A percentile compares a stretch with the other conserved stretches of the same genome.
These are phyloP conservation scores for Squalus acanthias DNA, from an alignment of 2,797 vertebrate genomes.

Conservation along the genomic window DNA sequence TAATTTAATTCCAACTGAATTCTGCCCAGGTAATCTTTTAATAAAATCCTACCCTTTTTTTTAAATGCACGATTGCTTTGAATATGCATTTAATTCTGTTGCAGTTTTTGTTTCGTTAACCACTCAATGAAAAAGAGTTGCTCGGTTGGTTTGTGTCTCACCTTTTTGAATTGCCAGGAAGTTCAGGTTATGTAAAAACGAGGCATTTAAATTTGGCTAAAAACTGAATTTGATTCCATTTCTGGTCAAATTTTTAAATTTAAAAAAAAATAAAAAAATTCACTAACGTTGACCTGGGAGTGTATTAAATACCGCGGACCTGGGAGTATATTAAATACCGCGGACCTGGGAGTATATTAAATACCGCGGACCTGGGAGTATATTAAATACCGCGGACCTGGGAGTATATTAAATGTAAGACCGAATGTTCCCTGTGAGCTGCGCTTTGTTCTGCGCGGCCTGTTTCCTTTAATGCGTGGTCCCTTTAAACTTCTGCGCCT, in stretches of 20 bases:
- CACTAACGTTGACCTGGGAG: background rate
- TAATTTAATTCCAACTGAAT: background rate
- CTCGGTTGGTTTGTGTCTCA: background rate
- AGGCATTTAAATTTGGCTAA: background rate
- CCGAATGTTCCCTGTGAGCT: no score
- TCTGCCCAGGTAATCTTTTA: background rate
- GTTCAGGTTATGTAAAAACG: background rate
- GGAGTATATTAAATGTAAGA: no score
- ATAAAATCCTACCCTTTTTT: background rate
- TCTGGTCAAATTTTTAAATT: background rate
- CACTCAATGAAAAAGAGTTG: background rate
- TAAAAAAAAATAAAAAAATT: background rate
- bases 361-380: background rate
- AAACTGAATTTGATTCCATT: background rate
- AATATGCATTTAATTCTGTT: background rate
- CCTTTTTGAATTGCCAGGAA: background rate
- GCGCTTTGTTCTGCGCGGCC: no score
- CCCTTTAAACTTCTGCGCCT: no score
- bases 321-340: background rate
- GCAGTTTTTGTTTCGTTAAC: background rate
- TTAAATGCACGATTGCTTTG: background rate
- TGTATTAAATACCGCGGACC: background rate
- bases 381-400: background rate
- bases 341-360: background rate
- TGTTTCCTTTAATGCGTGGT: no score